Evolutionary conservation across 1,140 invertebrate species (phyloP), one percentile per base, ranked within the genome.

Genomic region (Adelges cooleyi): DNA sequence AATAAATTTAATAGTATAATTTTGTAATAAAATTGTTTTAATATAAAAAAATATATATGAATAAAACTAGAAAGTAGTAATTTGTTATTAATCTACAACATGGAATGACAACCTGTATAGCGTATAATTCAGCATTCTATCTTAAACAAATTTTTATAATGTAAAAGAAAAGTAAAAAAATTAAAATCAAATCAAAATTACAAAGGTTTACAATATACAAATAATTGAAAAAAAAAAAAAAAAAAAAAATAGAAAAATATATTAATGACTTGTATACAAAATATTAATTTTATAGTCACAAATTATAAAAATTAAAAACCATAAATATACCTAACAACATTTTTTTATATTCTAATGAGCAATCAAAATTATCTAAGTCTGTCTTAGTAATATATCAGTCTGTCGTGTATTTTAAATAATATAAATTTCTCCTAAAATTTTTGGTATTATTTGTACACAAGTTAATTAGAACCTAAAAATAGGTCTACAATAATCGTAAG

Each of bases 391-490:
- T 29, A 42, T 18, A 46, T 62, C 56, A 62, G 56, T 62, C 56
- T 33, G 6, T 62, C 46, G n/a, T 29, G 6, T 6, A 48, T 33
- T 62, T 62, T 23, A 48, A 59, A 33, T 11, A 33, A 18, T 29
- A 62, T 40, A 46, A 4, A 44, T 29, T 25, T 13, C 17, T 33
- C 10, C 40, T 29, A 29, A 29, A 44, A 11, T 46, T 59, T 59
- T 44, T 62, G 56, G 56, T 62, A 46, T 62, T 29, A 46, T 59
- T 62, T 62, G 56, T 62, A 62, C 56, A 62, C 15, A 17, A 8
- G 11, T 20, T 18, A 27, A 27, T 33, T 29, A 13, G 18, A 33
- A 42, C n/a, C 5, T 29, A 29, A 29, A 9, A n/a, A 25, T 23
- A 49, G 9, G 13, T 22, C 23, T 22, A 18, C 20, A 44, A 44